Percentiles rank a stretch among this genome's conserved stretches.
Conservation (phyloP, 2,888 invertebrate species). For the Fragum sueziense region DNA sequence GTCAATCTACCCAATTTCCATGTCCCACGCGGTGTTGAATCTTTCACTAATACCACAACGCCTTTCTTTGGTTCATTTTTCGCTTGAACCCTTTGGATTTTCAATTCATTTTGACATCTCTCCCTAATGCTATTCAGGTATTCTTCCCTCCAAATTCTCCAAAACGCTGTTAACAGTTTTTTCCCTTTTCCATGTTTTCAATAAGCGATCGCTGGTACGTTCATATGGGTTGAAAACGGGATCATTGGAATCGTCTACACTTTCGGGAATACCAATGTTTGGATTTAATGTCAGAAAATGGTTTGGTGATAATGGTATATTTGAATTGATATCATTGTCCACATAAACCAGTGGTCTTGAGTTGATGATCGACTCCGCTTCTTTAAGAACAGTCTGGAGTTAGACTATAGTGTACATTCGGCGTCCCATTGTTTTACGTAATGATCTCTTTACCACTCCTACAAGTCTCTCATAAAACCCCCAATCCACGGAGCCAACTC, state of each 20-base stretch:
- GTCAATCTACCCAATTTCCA: neutral
- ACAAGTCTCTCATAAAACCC: conserved; percentile 8
- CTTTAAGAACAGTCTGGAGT: neutral
- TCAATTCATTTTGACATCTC: neutral
- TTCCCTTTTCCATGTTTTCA: neutral
- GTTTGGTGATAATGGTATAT: neutral
- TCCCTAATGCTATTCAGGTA: neutral
- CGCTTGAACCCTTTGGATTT: neutral
- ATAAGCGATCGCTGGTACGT: neutral
- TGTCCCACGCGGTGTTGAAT: neutral
- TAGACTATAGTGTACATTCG: neutral
- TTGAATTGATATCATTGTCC: neutral
- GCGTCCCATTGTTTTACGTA: neutral
- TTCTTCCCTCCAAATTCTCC: neutral
- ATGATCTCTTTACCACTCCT: neutral
- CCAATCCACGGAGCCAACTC: conserved; percentile 37
- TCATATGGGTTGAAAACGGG: neutral
- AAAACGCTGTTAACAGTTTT: neutral
- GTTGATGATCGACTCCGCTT: neutral
- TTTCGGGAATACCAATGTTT: neutral
- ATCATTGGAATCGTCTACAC: neutral
- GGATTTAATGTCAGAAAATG: neutral
- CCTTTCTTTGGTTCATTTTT: neutral
- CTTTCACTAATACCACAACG: neutral
- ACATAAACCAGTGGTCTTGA: neutral